Base-by-base conservation (phyloP, 2,113 vertebrate species). In the Corydoras sp. region DNA sequence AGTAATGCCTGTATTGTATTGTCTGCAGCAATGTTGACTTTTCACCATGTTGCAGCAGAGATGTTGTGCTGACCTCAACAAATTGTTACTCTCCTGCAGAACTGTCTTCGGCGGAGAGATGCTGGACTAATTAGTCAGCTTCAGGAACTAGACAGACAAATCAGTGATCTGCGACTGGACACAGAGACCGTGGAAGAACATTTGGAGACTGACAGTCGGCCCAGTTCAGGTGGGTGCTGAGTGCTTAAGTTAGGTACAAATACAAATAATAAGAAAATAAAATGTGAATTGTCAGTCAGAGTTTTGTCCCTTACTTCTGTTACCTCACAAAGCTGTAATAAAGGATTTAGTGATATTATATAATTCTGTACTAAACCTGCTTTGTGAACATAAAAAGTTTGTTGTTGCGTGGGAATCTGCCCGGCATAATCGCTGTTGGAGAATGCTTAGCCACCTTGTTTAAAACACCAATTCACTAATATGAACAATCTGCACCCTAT, bases 111-210 rank as follows among this genome's bases (percentile, higher is more conserved):
- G 71, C 90, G 91, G 82, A 87, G 92, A 75, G 96, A 98, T 3
- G 92, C 92, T 0, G 94, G 93, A 24, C 85, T 98, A 51, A 84
- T 97, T 81, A 92, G 79, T 75, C 95, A 96, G 85, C 81, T 98
- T 2, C 94, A 97, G 82, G 93, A 97, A 76, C 82, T 98, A 53
- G 94, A 97, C 91, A 89, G 91, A 72, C 95, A 96, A 88, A 97
- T 98, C 83, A 92, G 91, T 13, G 93, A 96, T 75, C 89, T 97
- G 72, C 90, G 89, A 56, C 73, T 97, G 82, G 95, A 98, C 78
- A 88, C 88, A 1, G 91, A 95, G 84, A 87, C 80, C 0, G 82
- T 92, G 51, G 90, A 89, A 70, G 93, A 96, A 11, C 93, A 83
- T 58, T 82, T 86, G 72, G 95, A 99, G 81, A 90, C 88, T 0